phyloP scores from a whole-genome alignment of 2,888 invertebrate genomes.

The Listrodromus nycthemerus region DNA sequence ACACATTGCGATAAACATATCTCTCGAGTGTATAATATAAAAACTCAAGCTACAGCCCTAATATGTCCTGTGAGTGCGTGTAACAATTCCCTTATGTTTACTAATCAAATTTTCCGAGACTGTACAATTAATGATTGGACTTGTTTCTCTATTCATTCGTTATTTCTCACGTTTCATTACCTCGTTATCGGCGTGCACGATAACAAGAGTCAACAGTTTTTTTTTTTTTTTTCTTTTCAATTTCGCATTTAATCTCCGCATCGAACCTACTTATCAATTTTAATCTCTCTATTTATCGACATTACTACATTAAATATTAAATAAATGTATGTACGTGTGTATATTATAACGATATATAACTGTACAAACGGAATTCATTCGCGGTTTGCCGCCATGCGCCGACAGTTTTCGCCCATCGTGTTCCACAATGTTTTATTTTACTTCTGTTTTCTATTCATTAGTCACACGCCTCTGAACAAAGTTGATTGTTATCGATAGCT shows the following conservation, averaged over 20 bases:
- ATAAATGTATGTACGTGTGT: constrained; percentile 74
- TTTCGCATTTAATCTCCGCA: constrained; percentile 43
- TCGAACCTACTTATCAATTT: constrained; percentile 46
- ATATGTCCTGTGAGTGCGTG: constrained; percentile 67
- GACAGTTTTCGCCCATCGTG: constrained; percentile 26
- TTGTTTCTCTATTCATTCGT: constrained; percentile 30
- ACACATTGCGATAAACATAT: constrained; percentile 59
- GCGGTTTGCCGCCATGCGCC: constrained; percentile 45
- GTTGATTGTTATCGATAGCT: constrained; percentile 36
- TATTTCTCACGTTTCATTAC: constrained; percentile 18
- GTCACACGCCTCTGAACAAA: constrained; percentile 24
- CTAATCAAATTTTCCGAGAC: constrained; percentile 52
- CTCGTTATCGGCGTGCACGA: constrained; percentile 45
- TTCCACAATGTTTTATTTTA: neutral
- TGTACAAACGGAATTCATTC: constrained; percentile 80
- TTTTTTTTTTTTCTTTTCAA: constrained; percentile 20
- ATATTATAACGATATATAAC: constrained; percentile 78
- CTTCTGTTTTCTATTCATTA: neutral
- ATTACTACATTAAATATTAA: constrained; percentile 67
- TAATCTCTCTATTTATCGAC: constrained; percentile 52
- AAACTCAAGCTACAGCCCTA: constrained; percentile 70
- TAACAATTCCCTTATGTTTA: constrained; percentile 32
- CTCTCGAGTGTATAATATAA: constrained; percentile 70
- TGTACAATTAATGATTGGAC: constrained; percentile 62
- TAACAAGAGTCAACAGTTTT: constrained; percentile 63